Evolutionary conservation across 1,140 invertebrate genomes (phyloP), one percentile per base, ranked within the genome.

Genomic region (Matsumurasca onukii): DNA sequence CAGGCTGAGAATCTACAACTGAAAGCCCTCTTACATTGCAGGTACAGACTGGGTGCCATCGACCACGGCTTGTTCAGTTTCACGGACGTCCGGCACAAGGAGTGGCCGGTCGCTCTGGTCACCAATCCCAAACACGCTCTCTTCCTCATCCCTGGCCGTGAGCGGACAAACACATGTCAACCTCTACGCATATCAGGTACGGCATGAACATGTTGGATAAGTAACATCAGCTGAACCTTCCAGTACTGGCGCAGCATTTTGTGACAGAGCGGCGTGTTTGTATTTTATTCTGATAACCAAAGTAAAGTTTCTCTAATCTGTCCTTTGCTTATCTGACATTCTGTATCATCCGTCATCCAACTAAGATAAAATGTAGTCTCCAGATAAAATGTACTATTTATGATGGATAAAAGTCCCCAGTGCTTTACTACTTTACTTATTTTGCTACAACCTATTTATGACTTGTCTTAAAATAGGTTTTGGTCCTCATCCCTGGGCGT

Each of bases 21-120:
- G n/a, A n/a, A n/a, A n/a, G n/a, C n/a, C n/a, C n/a, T n/a, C n/a
- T n/a, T n/a, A n/a, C n/a, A 2, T 45, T 82, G 64, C 76, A 92
- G 90, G 76, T 95, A 87, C 81, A 86, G 94, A 22, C 76, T 98
- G 27, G 85, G 86, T 49, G 92, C 91, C 25, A 86, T 97, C 70
- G 95, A 98, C 80, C 90, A 96, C 80, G 94, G 93, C 22, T 78
- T 94, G 69, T 89, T 97, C 77, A 92, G 93, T n/a, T 96, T 97
- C 79, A 81, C 87, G 69, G 94, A 98, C 81, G 81, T 91, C 63
- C 81, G 84, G 67, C 87, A 93, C 76, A 82, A 86, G 68, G 81
- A 86, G 48, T 96, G 92, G 92, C 94, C 94, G 24, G 80, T 95
- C 15, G 84, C 90, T 51, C 78, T 97, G 70, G 84, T 97, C 9